Base-by-base conservation (phyloP, 2,113 vertebrate species). In the Sceloporus tristichus region DNA sequence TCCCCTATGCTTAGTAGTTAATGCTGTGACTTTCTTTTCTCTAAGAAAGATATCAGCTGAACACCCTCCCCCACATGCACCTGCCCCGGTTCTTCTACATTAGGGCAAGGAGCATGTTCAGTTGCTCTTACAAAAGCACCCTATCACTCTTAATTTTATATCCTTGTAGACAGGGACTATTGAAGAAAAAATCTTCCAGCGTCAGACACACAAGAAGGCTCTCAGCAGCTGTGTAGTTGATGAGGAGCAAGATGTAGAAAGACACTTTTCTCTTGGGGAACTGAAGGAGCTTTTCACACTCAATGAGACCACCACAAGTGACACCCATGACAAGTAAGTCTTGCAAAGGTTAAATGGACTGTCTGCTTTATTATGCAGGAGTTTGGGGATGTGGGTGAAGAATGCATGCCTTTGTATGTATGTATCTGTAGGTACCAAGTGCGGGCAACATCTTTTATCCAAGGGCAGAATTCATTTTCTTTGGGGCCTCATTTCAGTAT, bases 141-240 rank as follows among this genome's bases (percentile, higher is more conserved):
- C 1, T 16, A 27, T 70, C 87, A 65, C 27, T 66, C 53, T 9
- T 29, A 56, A 42, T 42, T 68, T 48, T 82, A 29, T 59, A 68
- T 38, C 68, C 38, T 76, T 73, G 16, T 83, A 99, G 99, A 98
- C 98, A 0, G 99, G 99, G 76, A 99, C 99, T 2, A 99, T 99
- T 13, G 99, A 99, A 94, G 99, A 99, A 97, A 99, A 99, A 96
- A 99, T 99, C 93, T 97, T 99, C 87, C 98, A 99, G 91, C 97
- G 99, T 38, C 99, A 99, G 94, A 98, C 98, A 71, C 99, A 99
- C 91, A 99, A 99, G 96, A 99, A 99, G 85, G 99, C 99, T 7
- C 97, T 99, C 92, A 99, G 99, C 95, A 99, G 98, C 96, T 99
- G 99, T 0, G 99, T 99, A 92, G 99, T 99, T 66, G 99, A 99